Base-by-base conservation (phyloP, 2,888 invertebrate species). In the Euproctis similis region DNA sequence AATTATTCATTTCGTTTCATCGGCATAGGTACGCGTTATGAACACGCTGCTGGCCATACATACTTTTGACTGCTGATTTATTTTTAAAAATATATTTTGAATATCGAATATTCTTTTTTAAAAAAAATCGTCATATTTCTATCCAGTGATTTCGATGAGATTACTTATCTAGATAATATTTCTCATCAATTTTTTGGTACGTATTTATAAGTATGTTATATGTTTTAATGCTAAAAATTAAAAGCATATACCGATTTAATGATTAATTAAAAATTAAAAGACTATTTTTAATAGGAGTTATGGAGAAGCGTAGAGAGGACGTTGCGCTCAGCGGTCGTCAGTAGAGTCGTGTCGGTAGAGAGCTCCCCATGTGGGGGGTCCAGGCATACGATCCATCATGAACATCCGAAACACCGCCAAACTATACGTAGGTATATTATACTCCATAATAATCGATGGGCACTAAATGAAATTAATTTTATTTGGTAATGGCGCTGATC, bases 401-500 rank as follows among this genome's bases (percentile, higher is more conserved):
- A 65, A 54, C 59, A 58, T 59, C 70, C 74, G 63, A 76, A 77
- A 68, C 60, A 61, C 56, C 54, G 57, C 54, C 59, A 45, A 61
- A 73, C 74, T 66, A 64, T 74, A 75, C 70, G 68, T n/a, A n/a
- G n/a, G n/a, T n/a, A n/a, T n/a, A 77, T 76, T 75, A 71, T 71
- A 69, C 71, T 69, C 68, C n/a, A n/a, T n/a, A 69, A 73, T 80
- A 78, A 78, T 76, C 74, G 74, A 80, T 77, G 73, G 69, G 68
- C 71, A 77, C 77, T 81, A 80, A 81, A 71, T 75, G 73, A 80
- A 81, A 82, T 82, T 80, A 81, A 82, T 82, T 78, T 78, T 75
- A 77, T 81, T 71, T 74, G 70, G 71, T 75, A 80, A 82, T 71
- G 65, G 66, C 59, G 51, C 60, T 43, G 67, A 59, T 76, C 77